Percentiles rank a stretch among this genome's conserved stretches.
Conservation (phyloP, 1,140 invertebrate genomes). For the Hycleus phaleratus region DNA sequence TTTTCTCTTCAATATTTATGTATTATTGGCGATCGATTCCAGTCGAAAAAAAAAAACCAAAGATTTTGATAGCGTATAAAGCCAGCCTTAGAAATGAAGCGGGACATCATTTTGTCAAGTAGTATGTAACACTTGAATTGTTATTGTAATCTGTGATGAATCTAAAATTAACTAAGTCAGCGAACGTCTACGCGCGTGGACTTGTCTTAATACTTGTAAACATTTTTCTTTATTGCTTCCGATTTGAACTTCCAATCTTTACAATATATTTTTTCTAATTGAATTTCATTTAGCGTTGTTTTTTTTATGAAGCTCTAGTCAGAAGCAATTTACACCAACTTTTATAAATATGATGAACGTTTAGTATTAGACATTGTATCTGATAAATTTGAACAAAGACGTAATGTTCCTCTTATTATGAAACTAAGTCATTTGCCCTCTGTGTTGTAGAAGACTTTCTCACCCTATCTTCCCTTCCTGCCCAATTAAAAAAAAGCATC, state of each 20-base stretch:
- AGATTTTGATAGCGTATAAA: conserved; percentile 32
- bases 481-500: conserved; percentile 2
- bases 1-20: conserved; percentile 10
- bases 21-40: conserved; percentile 17
- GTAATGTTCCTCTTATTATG: conserved; percentile 44
- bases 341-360: conserved; percentile 15
- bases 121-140: conserved; percentile 27
- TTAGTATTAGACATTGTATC: conserved; percentile 13
- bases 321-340: conserved; percentile 9
- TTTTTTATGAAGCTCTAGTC: conserved; percentile 5
- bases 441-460: conserved; percentile 5
- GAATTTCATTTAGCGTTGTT: background rate
- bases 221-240: conserved; percentile 13
- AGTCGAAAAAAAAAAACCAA: conserved; percentile 32
- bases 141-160: conserved; percentile 36
- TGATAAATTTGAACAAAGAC: conserved; percentile 40
- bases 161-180: conserved; percentile 39
- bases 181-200: conserved; percentile 26
- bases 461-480: background rate
- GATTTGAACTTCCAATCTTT: conserved; percentile 9
- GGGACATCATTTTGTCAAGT: conserved; percentile 25
- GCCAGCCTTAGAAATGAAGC: conserved; percentile 25
- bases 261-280: background rate
- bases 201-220: conserved; percentile 23
- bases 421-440: conserved; percentile 41